Evolutionary conservation across 1,140 invertebrate species (phyloP).

Genomic region (Drosophila mojavensis): DNA sequence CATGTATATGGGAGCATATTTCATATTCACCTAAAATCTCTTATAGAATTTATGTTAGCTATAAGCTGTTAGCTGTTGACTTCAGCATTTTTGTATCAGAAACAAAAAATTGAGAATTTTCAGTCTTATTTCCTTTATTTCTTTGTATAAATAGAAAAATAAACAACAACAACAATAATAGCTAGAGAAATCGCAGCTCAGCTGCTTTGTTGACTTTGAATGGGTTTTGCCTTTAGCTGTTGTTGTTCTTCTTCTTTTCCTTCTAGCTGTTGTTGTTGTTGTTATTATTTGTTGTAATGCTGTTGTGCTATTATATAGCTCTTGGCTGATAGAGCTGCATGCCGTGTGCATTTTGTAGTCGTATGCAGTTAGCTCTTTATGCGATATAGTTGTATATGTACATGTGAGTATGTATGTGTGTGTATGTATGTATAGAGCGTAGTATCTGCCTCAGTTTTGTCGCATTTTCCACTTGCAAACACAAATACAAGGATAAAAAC

Average conservation of each 20-base stretch:
- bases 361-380: conserved; percentile 7
- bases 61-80: too few species aligned
- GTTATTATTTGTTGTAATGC: conserved; percentile 24
- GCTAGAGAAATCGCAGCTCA: conserved; percentile 29
- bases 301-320: conserved; percentile 49
- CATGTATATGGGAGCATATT: too few species aligned
- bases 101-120: too few species aligned
- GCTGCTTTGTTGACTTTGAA: conserved; percentile 60
- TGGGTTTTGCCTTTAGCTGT: conserved; percentile 16
- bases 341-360: conserved; percentile 43
- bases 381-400: too few species aligned
- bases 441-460: conserved; percentile 50
- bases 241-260: conserved; percentile 20
- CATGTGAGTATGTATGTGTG: too few species aligned
- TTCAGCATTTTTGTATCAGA: too few species aligned
- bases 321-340: conserved; percentile 31
- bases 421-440: too few species aligned
- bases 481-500: conserved; percentile 7
- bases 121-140: neutral
- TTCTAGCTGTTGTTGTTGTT: conserved; percentile 21
- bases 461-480: conserved; percentile 68
- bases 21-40: too few species aligned
- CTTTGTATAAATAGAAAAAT: conserved; percentile 1
- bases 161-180: neutral
- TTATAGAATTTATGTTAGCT: too few species aligned